Evolutionary conservation across 2,888 invertebrate species (phyloP), one percentile per base, ranked within the genome.

Genomic region (Caenorhabditis wallacei): DNA sequence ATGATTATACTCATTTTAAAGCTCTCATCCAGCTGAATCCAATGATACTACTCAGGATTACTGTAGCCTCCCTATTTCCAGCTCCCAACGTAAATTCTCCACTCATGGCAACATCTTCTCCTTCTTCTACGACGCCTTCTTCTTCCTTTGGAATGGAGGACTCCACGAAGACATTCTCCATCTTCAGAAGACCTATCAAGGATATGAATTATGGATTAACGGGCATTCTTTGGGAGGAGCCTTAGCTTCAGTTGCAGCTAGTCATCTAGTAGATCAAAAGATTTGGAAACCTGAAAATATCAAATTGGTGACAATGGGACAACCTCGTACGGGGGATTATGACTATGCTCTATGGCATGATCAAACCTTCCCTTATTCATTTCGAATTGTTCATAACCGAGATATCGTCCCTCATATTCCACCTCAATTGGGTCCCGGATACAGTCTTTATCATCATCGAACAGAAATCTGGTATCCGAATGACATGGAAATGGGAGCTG

Each of bases 231-330:
- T 87, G 11, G 88, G 88, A 8, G 87, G 84, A 2, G 82, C 88
- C 11, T 51, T 88, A 24, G 88, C 88, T 1, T 87, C 86, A 4
- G 72, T 87, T 10, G 82, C 84, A 7, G 85, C 86, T 5, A 69
- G 78, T 3, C 57, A 72, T 22, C 1, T 86, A 10, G 84, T 88
- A 1, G 24, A 78, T 35, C 24, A 56, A 2, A 63, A 43, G 0
- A 35, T 80, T 3, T 84, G 74, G 26, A 40, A 54, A 11, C 22
- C 82, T 5, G 70, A 75, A 37, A 69, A 80, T 13, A 82, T 88
- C 56, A 82, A 75, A 35, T 37, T 88, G 20, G 70, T 85, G 48
- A 88, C 87, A 13, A 85, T 88, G 76, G 88, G 87, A n/a, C 87
- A 88, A 48, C 86, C 88, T 2, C 18, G 88, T 11, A 84, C 83